Conservation (phyloP, 1,140 invertebrate genomes). For the Megalonaias nervosa region DNA sequence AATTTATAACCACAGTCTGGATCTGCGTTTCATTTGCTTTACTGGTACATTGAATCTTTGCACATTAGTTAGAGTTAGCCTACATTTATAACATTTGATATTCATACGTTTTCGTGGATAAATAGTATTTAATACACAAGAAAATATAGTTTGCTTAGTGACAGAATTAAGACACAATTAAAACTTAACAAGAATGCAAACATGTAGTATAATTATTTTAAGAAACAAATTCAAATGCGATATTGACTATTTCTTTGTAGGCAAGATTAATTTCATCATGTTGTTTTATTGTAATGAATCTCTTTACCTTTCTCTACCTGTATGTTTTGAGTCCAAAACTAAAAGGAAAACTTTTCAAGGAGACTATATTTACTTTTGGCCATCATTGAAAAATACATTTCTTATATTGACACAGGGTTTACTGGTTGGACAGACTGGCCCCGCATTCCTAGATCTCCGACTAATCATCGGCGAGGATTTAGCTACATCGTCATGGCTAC, state of each 20-base stretch:
- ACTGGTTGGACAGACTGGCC: slow-evolving; percentile 14
- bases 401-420: slow-evolving; percentile 13
- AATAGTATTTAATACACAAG: background rate
- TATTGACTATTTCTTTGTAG: too few relatives aligned
- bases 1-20: slow-evolving; percentile 23
- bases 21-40: slow-evolving; percentile 26
- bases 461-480: slow-evolving; percentile 14
- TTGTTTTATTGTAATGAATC: too few relatives aligned
- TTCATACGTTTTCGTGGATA: background rate
- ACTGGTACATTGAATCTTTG: slow-evolving; percentile 1
- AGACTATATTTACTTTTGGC: background rate
- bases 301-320: background rate
- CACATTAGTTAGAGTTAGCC: background rate
- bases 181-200: background rate
- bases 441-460: slow-evolving; percentile 21
- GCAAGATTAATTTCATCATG: too few relatives aligned
- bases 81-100: background rate
- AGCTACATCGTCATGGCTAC: slow-evolving; percentile 17
- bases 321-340: background rate
- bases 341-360: background rate
- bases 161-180: background rate
- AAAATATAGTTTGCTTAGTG: background rate
- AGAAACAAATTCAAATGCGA: background rate
- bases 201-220: background rate
- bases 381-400: background rate